Base-by-base conservation (phyloP, 2,888 invertebrate species). In the Lydus trimaculatus region DNA sequence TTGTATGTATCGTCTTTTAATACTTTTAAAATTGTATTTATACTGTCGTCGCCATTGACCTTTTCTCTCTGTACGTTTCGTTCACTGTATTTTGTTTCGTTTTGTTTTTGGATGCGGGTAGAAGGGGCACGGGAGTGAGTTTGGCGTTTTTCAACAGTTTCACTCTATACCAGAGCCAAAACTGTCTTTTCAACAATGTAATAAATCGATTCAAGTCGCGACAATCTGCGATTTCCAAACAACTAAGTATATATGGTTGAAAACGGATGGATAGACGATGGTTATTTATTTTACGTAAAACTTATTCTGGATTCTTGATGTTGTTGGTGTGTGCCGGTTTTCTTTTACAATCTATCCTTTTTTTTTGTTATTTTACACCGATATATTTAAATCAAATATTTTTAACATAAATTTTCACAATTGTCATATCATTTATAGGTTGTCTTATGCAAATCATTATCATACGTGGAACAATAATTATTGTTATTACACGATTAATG, bases 111-210 rank as follows among this genome's bases (percentile, higher is more conserved):
- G 28, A 3, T 28, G 28, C 4, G 28, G 20, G 9, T 20, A 1
- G 39, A n/a, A n/a, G 11, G 39, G 39, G 48, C 17, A 8, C 17
- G 7, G 39, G 13, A 6, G 39, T 6, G n/a, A n/a, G n/a, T 8
- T 17, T n/a, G 52, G 23, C 56, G 43, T 56, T 56, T 81, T 81
- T 82, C 77, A 81, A 81, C 80, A 78, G 80, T 80, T 81, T 81
- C 76, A 77, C 78, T 79, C 78, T 75, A 33, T 11, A 7, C 33
- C 43, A 6, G 5, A 6, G 15, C 39, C 15, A 39, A 79, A 79
- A 78, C 81, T 79, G 78, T 82, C 80, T 81, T 83, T 82, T 82
- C 82, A 76, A 78, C 80, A 78, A 76, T 76, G 81, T 77, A 77
- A 82, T 83, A 83, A 84, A 83, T 83, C 75, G 74, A 74, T 64